Conservation (phyloP, 2,888 invertebrate genomes). For the Drosophila ustulata region DNA sequence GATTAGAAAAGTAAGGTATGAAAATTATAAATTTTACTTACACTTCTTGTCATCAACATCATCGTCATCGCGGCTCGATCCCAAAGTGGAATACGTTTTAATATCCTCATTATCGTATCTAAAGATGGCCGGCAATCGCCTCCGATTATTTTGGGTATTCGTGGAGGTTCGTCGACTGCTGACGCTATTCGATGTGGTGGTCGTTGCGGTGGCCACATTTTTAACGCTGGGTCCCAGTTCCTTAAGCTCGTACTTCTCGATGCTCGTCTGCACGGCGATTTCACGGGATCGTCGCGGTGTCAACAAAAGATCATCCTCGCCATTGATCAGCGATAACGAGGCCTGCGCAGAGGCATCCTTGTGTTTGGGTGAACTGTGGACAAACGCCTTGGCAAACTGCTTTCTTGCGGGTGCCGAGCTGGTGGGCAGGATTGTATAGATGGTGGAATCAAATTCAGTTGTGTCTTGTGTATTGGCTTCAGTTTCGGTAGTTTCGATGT, state of each 20-base stretch:
- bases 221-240: conserved; percentile 68
- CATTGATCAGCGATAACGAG: conserved; percentile 55
- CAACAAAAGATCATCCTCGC: conserved; percentile 50
- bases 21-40: conserved; percentile 53
- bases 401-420: conserved; percentile 22
- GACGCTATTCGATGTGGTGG: conserved; percentile 72
- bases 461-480: conserved; percentile 28
- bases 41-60: conserved; percentile 77
- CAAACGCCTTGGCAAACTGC: conserved; percentile 53
- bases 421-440: conserved; percentile 21
- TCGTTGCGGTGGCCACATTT: conserved; percentile 73
- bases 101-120: conserved; percentile 81
- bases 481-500: conserved; percentile 48
- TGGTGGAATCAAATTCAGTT: conserved; percentile 22
- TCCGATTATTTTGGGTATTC: conserved; percentile 40
- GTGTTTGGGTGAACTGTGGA: conserved; percentile 61
- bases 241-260: conserved; percentile 80
- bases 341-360: conserved; percentile 64
- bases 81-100: conserved; percentile 82
- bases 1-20: too few relatives aligned
- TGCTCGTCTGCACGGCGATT: conserved; percentile 83
- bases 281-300: conserved; percentile 69
- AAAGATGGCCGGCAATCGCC: conserved; percentile 61
- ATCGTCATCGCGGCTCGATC: conserved; percentile 83
- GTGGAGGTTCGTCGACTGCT: conserved; percentile 71